Percentiles rank a stretch among this genome's conserved stretches.
Evolutionary conservation across 2,888 invertebrate species (phyloP).

Genomic region (Cataglyphis altisquamis): DNA sequence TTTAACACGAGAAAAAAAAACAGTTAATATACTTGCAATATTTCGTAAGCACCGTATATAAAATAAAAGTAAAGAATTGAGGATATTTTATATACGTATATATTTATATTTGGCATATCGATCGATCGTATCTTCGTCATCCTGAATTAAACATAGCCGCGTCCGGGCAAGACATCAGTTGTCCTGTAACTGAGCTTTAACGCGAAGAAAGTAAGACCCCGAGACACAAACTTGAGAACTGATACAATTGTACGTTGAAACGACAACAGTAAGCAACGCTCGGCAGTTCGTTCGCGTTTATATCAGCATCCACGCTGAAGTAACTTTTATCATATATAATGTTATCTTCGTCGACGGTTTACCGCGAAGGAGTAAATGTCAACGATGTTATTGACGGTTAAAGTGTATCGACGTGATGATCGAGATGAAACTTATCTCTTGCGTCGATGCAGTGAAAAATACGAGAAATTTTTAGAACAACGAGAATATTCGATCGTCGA

Average conservation of each 20-base stretch:
- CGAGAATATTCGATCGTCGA: neutral
- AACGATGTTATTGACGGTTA: slow-evolving; percentile 42
- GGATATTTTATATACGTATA: neutral
- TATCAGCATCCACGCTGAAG: neutral
- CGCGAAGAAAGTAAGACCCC: slow-evolving; percentile 55
- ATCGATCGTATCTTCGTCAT: slow-evolving; percentile 47
- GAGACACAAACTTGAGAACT: slow-evolving; percentile 52
- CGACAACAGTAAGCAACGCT: neutral
- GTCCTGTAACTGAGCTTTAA: slow-evolving; percentile 60
- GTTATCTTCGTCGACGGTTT: slow-evolving; percentile 20
- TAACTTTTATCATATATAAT: slow-evolving; percentile 31
- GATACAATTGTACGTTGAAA: slow-evolving; percentile 45
- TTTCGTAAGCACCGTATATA: neutral
- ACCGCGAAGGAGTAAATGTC: slow-evolving; percentile 28
- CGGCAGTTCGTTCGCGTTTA: neutral
- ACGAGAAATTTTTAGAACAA: slow-evolving; percentile 11
- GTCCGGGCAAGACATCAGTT: slow-evolving; percentile 24
- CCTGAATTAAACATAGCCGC: slow-evolving; percentile 50
- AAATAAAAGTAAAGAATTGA: neutral
- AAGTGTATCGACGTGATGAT: slow-evolving; percentile 30
- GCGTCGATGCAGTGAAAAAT: neutral
- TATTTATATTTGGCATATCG: slow-evolving; percentile 30
- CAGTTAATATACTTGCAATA: neutral
- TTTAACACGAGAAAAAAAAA: slow-evolving; percentile 27
- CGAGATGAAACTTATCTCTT: slow-evolving; percentile 25